Evolutionary conservation across 1,140 invertebrate species (phyloP).

Genomic region (Trichogramma pretiosum): DNA sequence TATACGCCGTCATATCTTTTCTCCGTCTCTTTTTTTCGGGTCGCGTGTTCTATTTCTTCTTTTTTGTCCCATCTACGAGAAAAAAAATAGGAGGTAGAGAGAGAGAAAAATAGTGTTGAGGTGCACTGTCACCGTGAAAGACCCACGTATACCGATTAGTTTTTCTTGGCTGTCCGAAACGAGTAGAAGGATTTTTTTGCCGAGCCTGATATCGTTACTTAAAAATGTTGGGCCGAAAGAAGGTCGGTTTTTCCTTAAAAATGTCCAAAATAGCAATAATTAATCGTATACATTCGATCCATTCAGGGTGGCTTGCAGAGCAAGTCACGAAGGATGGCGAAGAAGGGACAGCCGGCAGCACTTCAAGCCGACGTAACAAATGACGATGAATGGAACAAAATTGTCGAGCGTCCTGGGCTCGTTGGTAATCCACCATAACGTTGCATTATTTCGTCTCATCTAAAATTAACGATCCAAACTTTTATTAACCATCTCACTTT

Average conservation of each 20-base stretch:
- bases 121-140: too few relatives aligned
- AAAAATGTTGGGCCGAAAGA: slow-evolving; percentile 32
- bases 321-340: slow-evolving; percentile 43
- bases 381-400: slow-evolving; percentile 82
- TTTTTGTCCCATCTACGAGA: too few relatives aligned
- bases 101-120: too few relatives aligned
- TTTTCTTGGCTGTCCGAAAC: too few relatives aligned
- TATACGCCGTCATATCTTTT: too few relatives aligned
- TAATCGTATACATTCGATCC: not conserved
- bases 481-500: not conserved
- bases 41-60: too few relatives aligned
- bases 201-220: too few relatives aligned
- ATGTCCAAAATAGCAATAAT: not conserved
- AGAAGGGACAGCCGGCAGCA: slow-evolving; percentile 65
- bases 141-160: too few relatives aligned
- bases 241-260: slow-evolving; percentile 28
- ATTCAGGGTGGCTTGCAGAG: slow-evolving; percentile 1
- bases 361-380: slow-evolving; percentile 70
- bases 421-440: slow-evolving; percentile 51
- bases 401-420: slow-evolving; percentile 68
- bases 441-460: slow-evolving; percentile 1
- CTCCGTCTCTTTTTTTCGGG: too few relatives aligned
- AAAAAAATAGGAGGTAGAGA: too few relatives aligned
- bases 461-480: not conserved
- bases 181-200: too few relatives aligned